Percentiles rank a stretch among this genome's conserved stretches.
Conservation (phyloP, 1,140 invertebrate species). For the Dreissena polymorpha region DNA sequence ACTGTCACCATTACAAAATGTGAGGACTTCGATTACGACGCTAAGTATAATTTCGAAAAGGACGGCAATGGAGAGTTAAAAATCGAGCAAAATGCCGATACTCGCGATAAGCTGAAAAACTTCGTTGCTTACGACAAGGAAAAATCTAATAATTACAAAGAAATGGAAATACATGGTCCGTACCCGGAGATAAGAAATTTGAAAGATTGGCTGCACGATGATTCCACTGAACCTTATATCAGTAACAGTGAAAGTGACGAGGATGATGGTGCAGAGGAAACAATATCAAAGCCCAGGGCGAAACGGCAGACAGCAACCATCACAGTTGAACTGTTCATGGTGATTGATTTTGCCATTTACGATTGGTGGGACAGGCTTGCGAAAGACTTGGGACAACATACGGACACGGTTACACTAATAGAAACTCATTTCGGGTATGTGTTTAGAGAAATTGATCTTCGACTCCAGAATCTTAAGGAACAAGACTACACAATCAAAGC, state of each 20-base stretch:
- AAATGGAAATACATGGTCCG: too few relatives aligned
- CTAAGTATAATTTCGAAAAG: too few relatives aligned
- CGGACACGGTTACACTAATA: constrained; percentile 6
- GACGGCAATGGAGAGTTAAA: too few relatives aligned
- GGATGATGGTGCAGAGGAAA: neutral
- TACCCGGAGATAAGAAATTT: too few relatives aligned
- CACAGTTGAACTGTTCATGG: constrained; percentile 48
- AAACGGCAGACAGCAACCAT: constrained; percentile 19
- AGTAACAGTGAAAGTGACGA: neutral
- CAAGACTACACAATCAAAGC: constrained; percentile 19
- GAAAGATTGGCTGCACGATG: too few relatives aligned
- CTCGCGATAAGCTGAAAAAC: too few relatives aligned
- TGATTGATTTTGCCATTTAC: constrained; percentile 45
- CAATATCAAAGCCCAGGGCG: constrained; percentile 14
- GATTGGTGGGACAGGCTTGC: constrained; percentile 26
- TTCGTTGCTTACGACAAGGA: too few relatives aligned
- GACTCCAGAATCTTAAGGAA: constrained; percentile 23
- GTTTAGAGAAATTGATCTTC: constrained; percentile 34
- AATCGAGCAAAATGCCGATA: too few relatives aligned
- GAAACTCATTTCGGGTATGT: constrained; percentile 35
- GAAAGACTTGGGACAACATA: neutral
- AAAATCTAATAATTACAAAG: too few relatives aligned
- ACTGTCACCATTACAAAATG: too few relatives aligned
- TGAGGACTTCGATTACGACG: too few relatives aligned
- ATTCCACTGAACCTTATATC: too few relatives aligned